Base-by-base conservation (phyloP, 2,113 vertebrate genomes). In the Aplodontia rufa region DNA sequence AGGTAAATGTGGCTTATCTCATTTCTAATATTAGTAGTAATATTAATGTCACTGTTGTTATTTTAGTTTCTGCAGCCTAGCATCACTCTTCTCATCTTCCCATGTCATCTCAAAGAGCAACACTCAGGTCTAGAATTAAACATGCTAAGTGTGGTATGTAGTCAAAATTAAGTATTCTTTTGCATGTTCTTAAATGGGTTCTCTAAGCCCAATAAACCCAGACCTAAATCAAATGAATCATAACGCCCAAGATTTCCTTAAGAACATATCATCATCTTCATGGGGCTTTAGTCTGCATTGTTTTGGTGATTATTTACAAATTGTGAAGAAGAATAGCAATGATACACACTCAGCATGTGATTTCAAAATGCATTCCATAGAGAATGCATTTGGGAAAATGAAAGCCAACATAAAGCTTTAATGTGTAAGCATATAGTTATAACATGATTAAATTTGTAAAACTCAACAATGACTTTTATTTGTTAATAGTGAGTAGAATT, bases 371-470 rank as follows among this genome's bases (percentile, higher is more conserved):
- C 28, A 26, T 58, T n/a, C n/a, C n/a, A n/a, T n/a, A n/a, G n/a
- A n/a, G n/a, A n/a, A n/a, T n/a, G n/a, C n/a, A n/a, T 69, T 68
- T 12, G 10, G 4, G 8, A 66, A 37, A 6, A 55, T 35, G 1
- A 69, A 92, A 83, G 14, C 2, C 20, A 90, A 84, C 40, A 90
- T 47, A 26, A 92, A 92, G 8, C 16, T 81, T 32, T 30, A n/a
- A 72, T 26, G n/a, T 32, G 10, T 40, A 40, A 88, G 42, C 3
- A 79, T n/a, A 74, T 5, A 68, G 17, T 76, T 88, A 82, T 26
- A 76, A 51, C n/a, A n/a, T 53, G 47, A 82, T 24, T 83, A 79
- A 96, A 60, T 32, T 60, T 53, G 66, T 14, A 78, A 79, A 96
- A 60, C 5, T 83, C 12, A 78, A 51, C 2, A 53, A 40, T 82